Conservation (phyloP, 1,140 invertebrate genomes). For the Drosophila repleta region DNA sequence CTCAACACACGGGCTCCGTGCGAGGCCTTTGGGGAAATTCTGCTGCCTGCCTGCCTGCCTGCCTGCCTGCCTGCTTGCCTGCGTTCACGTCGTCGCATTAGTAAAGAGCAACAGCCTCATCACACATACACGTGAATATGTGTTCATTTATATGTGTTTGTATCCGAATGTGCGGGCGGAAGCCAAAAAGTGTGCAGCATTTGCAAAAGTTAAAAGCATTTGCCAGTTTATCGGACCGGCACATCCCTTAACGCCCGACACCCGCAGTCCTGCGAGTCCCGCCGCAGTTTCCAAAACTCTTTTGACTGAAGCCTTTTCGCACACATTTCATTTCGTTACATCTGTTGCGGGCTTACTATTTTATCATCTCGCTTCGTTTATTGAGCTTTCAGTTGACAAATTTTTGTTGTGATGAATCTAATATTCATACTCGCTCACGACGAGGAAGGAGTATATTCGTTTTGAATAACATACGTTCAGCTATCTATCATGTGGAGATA, state of each 20-base stretch:
- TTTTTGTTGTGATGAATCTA: too few species aligned
- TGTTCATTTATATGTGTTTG: slow-evolving; percentile 5
- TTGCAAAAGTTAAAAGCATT: slow-evolving; percentile 74
- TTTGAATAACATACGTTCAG: too few species aligned
- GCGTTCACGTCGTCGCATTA: slow-evolving; percentile 58
- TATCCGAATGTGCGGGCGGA: slow-evolving; percentile 1
- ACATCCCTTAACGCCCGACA: background rate
- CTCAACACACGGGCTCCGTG: slow-evolving; percentile 9
- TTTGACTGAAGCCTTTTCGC: slow-evolving; percentile 39
- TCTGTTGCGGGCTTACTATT: slow-evolving; percentile 10
- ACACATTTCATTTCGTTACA: slow-evolving; percentile 44
- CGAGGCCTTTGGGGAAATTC: slow-evolving; percentile 38
- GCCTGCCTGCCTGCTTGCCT: too few species aligned
- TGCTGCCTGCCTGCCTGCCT: too few species aligned
- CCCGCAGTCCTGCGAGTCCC: background rate
- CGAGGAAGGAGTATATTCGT: too few species aligned
- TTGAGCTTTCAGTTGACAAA: slow-evolving; percentile 4
- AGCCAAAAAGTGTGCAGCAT: slow-evolving; percentile 65
- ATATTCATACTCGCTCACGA: too few species aligned
- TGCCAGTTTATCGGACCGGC: slow-evolving; percentile 42
- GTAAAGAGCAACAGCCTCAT: slow-evolving; percentile 60
- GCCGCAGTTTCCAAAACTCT: slow-evolving; percentile 17
- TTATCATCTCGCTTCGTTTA: slow-evolving; percentile 27
- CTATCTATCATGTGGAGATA: too few species aligned
- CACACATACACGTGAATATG: background rate